phyloP scores from a whole-genome alignment of 2,113 vertebrate species.

The Gobio gobio region DNA sequence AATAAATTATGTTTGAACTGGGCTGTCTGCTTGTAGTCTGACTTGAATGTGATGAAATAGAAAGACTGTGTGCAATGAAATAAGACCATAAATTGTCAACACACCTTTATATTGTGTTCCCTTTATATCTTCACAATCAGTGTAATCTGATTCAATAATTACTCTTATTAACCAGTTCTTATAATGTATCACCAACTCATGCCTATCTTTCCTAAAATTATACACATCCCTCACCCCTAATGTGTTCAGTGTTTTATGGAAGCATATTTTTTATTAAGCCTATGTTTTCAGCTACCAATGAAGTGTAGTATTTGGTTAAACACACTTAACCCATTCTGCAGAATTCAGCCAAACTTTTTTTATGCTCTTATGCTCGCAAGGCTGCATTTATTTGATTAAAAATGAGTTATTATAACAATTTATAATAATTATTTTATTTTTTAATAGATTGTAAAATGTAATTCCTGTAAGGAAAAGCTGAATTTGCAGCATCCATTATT shows the following conservation, averaged over 20 bases:
- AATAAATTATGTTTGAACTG: not conserved
- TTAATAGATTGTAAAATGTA: too few relatives aligned
- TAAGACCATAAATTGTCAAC: not conserved
- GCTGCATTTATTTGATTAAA: not conserved
- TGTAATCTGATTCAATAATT: not conserved
- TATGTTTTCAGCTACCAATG: not conserved
- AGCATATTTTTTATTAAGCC: not conserved
- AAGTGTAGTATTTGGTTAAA: not conserved
- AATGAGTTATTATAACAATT: not conserved
- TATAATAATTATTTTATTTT: not conserved
- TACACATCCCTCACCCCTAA: too few relatives aligned
- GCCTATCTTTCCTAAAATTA: not conserved
- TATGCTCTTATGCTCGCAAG: not conserved
- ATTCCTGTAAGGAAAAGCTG: too few relatives aligned
- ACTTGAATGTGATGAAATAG: conserved; percentile 13
- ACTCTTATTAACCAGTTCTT: not conserved
- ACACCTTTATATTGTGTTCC: not conserved
- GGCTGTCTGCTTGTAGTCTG: conserved; percentile 9
- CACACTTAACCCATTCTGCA: too few relatives aligned
- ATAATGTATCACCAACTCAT: not conserved
- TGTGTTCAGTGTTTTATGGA: not conserved
- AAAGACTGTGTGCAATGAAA: not conserved
- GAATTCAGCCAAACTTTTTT: too few relatives aligned
- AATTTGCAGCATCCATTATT: too few relatives aligned
- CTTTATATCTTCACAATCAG: not conserved